Evolutionary conservation across 2,113 vertebrate species (phyloP).

Genomic region (Melanerpes formicivorus): DNA sequence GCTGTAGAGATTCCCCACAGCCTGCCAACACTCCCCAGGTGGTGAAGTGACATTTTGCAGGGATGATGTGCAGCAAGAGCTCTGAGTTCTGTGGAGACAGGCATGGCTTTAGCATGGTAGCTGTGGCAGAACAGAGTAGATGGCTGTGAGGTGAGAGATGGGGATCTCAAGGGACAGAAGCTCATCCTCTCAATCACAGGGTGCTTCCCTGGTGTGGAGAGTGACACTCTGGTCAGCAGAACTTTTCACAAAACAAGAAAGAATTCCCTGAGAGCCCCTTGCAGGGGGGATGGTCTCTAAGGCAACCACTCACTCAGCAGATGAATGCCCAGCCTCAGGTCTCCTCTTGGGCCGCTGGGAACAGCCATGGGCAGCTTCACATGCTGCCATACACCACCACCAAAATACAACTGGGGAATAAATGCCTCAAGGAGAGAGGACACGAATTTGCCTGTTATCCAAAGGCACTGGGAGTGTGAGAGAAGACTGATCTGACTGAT

Average conservation of each 20-base stretch:
- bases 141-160: neutral
- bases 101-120: rapidly evolving
- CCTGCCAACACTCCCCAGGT: neutral
- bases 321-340: neutral
- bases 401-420: neutral
- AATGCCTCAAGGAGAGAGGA: neutral
- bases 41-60: neutral
- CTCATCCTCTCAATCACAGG: rapidly evolving
- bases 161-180: neutral
- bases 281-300: neutral
- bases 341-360: neutral
- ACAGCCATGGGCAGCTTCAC: rapidly evolving
- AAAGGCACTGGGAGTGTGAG: neutral
- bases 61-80: rapidly evolving
- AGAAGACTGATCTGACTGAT: neutral
- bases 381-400: rapidly evolving
- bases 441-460: rapidly evolving
- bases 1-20: rapidly evolving
- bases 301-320: neutral
- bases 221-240: too few species aligned
- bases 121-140: neutral
- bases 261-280: neutral
- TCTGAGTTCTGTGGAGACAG: neutral
- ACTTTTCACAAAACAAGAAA: neutral
- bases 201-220: neutral